Base-by-base conservation (phyloP, 2,797 vertebrate species). In the Hydrophis major region DNA sequence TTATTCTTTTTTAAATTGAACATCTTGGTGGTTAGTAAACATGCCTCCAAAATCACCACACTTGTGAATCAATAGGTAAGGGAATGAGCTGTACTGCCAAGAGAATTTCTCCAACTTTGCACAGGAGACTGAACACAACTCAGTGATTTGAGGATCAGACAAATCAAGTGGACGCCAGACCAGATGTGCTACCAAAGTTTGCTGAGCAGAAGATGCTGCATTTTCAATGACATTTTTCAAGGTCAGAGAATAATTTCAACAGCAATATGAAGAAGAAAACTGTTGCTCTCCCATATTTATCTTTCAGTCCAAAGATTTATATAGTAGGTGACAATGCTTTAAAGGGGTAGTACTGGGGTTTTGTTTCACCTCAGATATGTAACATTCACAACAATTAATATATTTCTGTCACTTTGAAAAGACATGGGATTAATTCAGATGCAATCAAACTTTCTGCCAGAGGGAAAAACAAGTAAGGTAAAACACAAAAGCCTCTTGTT, bases 401-500 rank as follows among this genome's bases (percentile, higher is more conserved):
- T 25, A 87, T 92, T 88, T 25, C 56, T 88, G 60, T 91, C 88
- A 88, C 61, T 91, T 91, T 7, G n/a, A 50, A 89, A 94, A 87
- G 74, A 87, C 83, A 91, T 57, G 66, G 88, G 88, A 90, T 66
- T 90, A 93, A 90, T 88, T 92, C 88, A 94, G 90, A 90, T 61
- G 92, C 90, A 90, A 93, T 74, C 63, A 89, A 94, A 87, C 88
- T 87, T 89, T 88, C 88, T 66, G 63, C 61, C 61, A 90, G 47
- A 90, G 83, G 92, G 90, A 22, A 61, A 94, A 91, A 93, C 90
- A 93, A 93, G 91, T 59, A 91, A 92, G 60, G 74, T 60, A 91
- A 86, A 86, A 60, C 60, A 87, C 74, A 92, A 94, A 94, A 91
- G 55, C 69, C 74, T 89, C 55, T 89, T 86, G 42, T 66, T 86